Base-by-base conservation (phyloP, 2,888 invertebrate species). In the Parapristionchus giblindavisi region DNA sequence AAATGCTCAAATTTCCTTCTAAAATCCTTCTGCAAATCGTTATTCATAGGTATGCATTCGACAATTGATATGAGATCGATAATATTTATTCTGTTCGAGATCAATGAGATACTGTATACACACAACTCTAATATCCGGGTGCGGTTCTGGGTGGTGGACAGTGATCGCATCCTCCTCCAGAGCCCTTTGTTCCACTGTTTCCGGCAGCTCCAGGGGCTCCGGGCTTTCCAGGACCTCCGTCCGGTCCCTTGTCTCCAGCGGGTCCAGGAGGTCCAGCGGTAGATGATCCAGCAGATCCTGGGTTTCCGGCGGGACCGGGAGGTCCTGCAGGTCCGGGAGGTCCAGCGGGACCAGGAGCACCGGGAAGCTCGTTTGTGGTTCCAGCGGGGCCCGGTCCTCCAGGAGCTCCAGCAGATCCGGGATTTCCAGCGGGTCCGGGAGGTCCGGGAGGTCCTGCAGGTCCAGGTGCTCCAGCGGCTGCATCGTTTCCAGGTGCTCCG, bases 71-170 rank as follows among this genome's bases (percentile, higher is more conserved):
- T n/a, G n/a, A n/a, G n/a, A n/a, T n/a, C n/a, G n/a, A n/a, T n/a
- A n/a, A n/a, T n/a, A n/a, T n/a, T n/a, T n/a, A n/a, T n/a, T n/a
- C n/a, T n/a, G n/a, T n/a, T n/a, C n/a, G n/a, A n/a, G n/a, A n/a
- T n/a, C n/a, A n/a, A n/a, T n/a, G n/a, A n/a, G n/a, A n/a, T n/a
- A n/a, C n/a, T n/a, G n/a, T n/a, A n/a, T n/a, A n/a, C n/a, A n/a
- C n/a, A n/a, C 43, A 1, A 11, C 0, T 43, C 63, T 65, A 71
- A 48, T 71, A 71, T 34, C 70, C 70, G 24, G 70, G 70, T 0
- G 70, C 70, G 56, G 70, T 71, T 56, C 70, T 54, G 14, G 70
- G 70, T 1, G 70, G 70, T 11, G 70, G 70, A 27, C 70, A 71
- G 27, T 71, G 70, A n/a, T 38, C 56, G 40, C 70, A 71, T 56